Evolutionary conservation across 2,113 vertebrate species (phyloP).

Genomic region (Sakesphorus luctuosus): DNA sequence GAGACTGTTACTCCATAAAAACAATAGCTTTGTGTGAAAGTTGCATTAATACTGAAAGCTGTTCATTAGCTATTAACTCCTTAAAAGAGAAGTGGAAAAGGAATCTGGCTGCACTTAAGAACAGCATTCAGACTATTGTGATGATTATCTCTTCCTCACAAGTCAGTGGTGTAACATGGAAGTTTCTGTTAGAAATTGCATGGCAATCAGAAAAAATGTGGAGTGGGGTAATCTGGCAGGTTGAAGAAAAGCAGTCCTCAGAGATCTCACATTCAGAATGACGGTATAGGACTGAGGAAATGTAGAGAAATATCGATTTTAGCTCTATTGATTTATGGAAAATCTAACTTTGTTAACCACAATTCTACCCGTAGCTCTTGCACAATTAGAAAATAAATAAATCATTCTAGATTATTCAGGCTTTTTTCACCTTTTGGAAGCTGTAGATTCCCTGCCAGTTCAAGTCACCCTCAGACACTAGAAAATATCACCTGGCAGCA

Average conservation of each 20-base stretch:
- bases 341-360: slow-evolving; percentile 29
- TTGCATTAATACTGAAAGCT: not conserved
- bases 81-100: not conserved
- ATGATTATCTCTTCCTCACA: not conserved
- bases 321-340: slow-evolving; percentile 33
- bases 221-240: not conserved
- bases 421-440: not conserved
- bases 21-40: not conserved
- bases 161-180: not conserved
- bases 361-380: not conserved
- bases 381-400: slow-evolving; percentile 1
- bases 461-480: not conserved
- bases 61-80: not conserved
- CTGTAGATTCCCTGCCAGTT: not conserved
- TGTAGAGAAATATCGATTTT: slow-evolving; percentile 13
- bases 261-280: not conserved
- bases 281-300: not conserved
- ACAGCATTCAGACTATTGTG: not conserved
- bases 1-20: not conserved
- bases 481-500: not conserved
- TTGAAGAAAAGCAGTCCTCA: not conserved
- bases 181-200: not conserved
- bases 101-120: not conserved
- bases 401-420: slow-evolving; percentile 2
- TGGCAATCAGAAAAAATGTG: not conserved